Base-by-base conservation (phyloP, 2,888 invertebrate species). In the Epistrophe grossulariae region DNA sequence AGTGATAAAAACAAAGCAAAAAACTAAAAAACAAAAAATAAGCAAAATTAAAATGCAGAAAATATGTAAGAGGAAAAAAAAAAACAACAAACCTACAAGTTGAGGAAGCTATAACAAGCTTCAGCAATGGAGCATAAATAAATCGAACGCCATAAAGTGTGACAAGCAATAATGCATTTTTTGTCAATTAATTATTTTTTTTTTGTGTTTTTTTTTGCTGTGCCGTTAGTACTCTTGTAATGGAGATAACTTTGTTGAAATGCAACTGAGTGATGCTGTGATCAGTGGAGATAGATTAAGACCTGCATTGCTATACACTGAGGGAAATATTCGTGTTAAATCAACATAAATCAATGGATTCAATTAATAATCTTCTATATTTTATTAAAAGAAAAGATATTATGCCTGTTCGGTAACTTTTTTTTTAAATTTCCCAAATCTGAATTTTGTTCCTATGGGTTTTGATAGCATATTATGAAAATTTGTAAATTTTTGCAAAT, bases 61-160 rank as follows among this genome's bases (percentile, higher is more conserved):
- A 70, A 78, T 74, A 50, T 55, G 55, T 55, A 13, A 15, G 24
- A 7, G 13, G 64, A 59, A 60, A 77, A 80, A 81, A 77, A 57
- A 68, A 77, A 80, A 81, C 72, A 62, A 38, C 19, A 4, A 66
- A 77, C 17, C 24, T 35, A 68, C 66, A 71, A 64, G 24, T 24
- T 24, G 48, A 82, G 85, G 85, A 85, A 85, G 85, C 82, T 74
- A 9, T 35, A 81, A 45, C 73, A 74, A 59, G 73, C 70, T 60
- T 62, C 76, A 66, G 81, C 76, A 68, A 83, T 87, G 76, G 83
- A 79, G 71, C 83, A 68, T 79, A 76, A 83, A 87, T 79, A 79
- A 79, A 87, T 87, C 77, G 83, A 83, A 79, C 73, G 76, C 83
- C 72, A 79, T 83, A 76, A 87, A 79, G 79, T 87, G 76, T 87